Conservation (phyloP, 2,113 vertebrate genomes). For the Motacilla alba region DNA sequence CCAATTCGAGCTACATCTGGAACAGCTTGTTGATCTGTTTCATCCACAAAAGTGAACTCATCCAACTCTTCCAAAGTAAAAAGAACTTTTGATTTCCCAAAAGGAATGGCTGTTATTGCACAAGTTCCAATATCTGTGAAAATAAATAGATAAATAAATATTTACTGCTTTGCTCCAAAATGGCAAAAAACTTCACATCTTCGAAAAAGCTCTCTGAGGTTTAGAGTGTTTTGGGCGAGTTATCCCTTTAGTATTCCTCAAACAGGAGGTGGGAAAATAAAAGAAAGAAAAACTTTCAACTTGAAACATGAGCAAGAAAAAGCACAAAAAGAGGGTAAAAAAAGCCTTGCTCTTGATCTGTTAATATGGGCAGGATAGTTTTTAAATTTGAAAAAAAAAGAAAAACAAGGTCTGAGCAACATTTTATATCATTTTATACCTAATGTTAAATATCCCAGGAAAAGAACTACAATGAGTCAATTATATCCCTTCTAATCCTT, state of each 20-base stretch:
- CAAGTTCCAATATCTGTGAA: conserved; percentile 88
- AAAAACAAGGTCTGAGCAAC: background rate
- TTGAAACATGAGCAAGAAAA: accelerated
- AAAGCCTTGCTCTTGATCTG: background rate
- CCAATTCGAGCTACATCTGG: conserved; percentile 81
- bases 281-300: background rate
- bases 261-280: accelerated
- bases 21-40: conserved; percentile 81
- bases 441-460: background rate
- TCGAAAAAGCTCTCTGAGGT: background rate
- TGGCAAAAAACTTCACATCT: background rate
- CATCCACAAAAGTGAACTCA: conserved; percentile 91
- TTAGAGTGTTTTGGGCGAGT: background rate
- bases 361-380: background rate
- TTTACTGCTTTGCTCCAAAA: background rate
- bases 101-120: conserved; percentile 96
- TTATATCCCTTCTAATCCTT: background rate
- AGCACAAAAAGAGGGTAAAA: background rate
- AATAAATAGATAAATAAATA: background rate
- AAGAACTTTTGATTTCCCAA: conserved; percentile 98
- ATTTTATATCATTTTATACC: background rate
- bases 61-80: conserved; percentile 96
- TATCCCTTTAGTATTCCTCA: background rate
- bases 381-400: background rate
- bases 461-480: background rate